Evolutionary conservation across 2,888 invertebrate species (phyloP), one percentile per base, ranked within the genome.

Genomic region (Rosalia funebris): DNA sequence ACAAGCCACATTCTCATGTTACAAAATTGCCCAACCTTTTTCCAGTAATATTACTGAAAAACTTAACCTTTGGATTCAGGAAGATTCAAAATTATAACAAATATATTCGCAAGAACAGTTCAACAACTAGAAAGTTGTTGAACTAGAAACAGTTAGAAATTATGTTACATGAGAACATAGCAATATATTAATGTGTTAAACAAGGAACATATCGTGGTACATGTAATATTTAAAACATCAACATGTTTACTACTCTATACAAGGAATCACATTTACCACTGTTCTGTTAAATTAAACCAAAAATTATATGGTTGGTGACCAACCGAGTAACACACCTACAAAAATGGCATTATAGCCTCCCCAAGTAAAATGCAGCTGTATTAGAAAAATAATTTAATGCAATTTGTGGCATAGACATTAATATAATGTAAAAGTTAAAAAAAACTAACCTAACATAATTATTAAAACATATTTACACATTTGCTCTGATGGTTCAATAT

Each of bases 331-430:
- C 48, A 37, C 25, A 15, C 5, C 31, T 19, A 46, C 17, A n/a
- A 2, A 31, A 41, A 15, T n/a, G 25, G 37, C 41, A 39, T 25
- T 48, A 39, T 15, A 20, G 36, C 15, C 44, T 10, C 44, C 42
- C 44, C 52, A 52, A 61, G 42, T 57, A 46, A 61, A 61, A 61
- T 61, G 57, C 61, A 61, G 45, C 37, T 25, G 12, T 39, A 37
- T 52, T 61, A 53, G 45, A 61, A 61, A 61, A 61, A 57, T 60
- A 57, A 60, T 60, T 52, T 57, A 60, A 61, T 61, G 45, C 17
- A 39, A 39, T 52, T n/a, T 37, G 20, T 50, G 44, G 31, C 41
- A 37, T 36, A n/a, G 54, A 60, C 60, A 60, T 54, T 48, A 58
- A 36, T 32, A n/a, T 47, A 54, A 55, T 20, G 55, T 60, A 60